Evolutionary conservation across 2,113 vertebrate species (phyloP).

Genomic region (Narcine bancroftii): DNA sequence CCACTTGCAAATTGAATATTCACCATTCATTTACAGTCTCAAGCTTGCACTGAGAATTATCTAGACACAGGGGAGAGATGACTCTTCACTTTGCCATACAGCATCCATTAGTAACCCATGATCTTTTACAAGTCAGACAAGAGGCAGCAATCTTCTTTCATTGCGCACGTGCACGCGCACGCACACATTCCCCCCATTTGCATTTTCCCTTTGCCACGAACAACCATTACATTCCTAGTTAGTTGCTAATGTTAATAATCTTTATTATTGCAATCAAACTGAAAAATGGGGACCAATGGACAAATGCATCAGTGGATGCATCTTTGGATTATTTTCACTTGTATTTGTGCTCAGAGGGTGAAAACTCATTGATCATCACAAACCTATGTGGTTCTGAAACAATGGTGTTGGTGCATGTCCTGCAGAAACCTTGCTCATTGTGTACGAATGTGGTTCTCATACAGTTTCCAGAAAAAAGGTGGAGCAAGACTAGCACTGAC

Average conservation of each 20-base stretch:
- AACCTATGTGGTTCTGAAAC: neutral
- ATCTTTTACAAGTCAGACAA: neutral
- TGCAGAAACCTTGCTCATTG: neutral
- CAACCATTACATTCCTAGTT: neutral
- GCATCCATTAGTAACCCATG: neutral
- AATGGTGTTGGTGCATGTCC: neutral
- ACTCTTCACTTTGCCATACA: neutral
- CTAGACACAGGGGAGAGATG: neutral
- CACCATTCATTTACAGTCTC: neutral
- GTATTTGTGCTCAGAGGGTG: neutral
- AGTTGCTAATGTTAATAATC: neutral
- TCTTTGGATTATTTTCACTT: neutral
- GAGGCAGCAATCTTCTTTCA: neutral
- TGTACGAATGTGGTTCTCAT: neutral
- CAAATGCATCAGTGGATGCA: neutral
- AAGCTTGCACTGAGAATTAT: neutral
- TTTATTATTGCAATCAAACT: neutral
- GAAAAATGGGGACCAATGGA: neutral
- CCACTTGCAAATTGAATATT: constrained; percentile 27
- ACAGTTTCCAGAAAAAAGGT: neutral
- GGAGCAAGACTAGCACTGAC: neutral
- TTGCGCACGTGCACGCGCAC: no score
- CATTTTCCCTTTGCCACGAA: neutral
- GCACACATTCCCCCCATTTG: no score
- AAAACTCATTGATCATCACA: neutral